These are phyloP conservation scores for Cheilosia variabilis DNA, from an alignment of 2,888 invertebrate species.

Conservation along the genomic window DNA sequence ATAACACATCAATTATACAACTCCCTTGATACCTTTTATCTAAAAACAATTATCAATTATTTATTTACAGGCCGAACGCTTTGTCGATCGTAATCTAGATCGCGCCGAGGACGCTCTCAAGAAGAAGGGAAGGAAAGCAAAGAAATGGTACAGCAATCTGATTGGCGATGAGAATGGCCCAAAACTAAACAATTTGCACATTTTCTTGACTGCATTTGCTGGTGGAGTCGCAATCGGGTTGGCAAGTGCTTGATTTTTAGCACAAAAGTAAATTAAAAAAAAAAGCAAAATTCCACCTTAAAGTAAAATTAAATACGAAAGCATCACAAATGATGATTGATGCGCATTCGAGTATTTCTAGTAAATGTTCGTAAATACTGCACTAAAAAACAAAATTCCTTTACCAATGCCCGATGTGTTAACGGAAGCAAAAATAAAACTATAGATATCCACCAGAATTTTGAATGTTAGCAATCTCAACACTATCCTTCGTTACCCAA, in stretches of 20 bases:
- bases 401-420: constrained; percentile 31
- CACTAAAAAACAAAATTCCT: constrained; percentile 15
- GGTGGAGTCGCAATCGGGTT: constrained; percentile 91
- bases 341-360: constrained; percentile 34
- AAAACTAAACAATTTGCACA: constrained; percentile 90
- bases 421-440: constrained; percentile 20
- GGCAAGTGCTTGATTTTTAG: constrained; percentile 79
- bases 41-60: background rate
- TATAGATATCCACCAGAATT: constrained; percentile 21
- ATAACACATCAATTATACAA: no score
- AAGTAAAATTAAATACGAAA: constrained; percentile 19
- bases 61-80: constrained; percentile 88
- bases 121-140: constrained; percentile 88
- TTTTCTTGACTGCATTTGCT: constrained; percentile 91
- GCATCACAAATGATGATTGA: constrained; percentile 11
- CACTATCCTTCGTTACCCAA: constrained; percentile 32
- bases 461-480: constrained; percentile 56
- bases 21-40: no score
- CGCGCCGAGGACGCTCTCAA: constrained; percentile 90
- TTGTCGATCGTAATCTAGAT: constrained; percentile 91
- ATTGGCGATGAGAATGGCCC: constrained; percentile 87
- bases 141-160: constrained; percentile 90
- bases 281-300: constrained; percentile 14
- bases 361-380: constrained; percentile 31
- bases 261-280: constrained; percentile 32